Conservation (phyloP, 2,797 vertebrate species). For the Garrulus glandarius region DNA sequence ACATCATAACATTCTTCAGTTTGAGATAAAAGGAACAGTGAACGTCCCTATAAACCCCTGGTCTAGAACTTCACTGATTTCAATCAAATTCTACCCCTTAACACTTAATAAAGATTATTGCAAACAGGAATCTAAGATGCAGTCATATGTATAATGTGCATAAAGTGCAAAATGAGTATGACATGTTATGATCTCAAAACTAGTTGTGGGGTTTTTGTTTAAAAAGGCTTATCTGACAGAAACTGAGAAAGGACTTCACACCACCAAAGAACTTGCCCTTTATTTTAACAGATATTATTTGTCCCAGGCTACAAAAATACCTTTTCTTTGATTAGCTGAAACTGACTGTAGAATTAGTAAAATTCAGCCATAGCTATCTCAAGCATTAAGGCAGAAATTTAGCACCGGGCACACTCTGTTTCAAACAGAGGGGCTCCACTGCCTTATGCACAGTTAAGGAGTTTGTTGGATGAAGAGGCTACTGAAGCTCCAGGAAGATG, state of each 20-base stretch:
- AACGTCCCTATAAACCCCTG: not conserved
- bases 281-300: not conserved
- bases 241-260: not conserved
- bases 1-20: not conserved
- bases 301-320: not conserved
- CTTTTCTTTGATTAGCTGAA: not conserved
- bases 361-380: not conserved
- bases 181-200: not conserved
- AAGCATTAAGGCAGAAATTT: not conserved
- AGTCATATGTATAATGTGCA: not conserved
- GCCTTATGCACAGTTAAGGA: not conserved
- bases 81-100: not conserved
- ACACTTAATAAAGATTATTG: not conserved
- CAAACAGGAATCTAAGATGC: not conserved
- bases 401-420: not conserved
- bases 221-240: not conserved
- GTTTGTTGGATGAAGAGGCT: not conserved
- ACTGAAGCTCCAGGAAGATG: not conserved
- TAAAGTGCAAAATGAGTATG: not conserved
- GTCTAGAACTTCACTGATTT: not conserved
- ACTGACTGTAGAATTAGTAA: not conserved
- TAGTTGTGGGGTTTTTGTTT: not conserved
- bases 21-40: not conserved
- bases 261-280: not conserved
- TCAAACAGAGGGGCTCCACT: not conserved